Percentiles rank a stretch among this genome's conserved stretches.
Conservation (phyloP, 2,113 vertebrate genomes). For the Xenotilapia flavipinnis region DNA sequence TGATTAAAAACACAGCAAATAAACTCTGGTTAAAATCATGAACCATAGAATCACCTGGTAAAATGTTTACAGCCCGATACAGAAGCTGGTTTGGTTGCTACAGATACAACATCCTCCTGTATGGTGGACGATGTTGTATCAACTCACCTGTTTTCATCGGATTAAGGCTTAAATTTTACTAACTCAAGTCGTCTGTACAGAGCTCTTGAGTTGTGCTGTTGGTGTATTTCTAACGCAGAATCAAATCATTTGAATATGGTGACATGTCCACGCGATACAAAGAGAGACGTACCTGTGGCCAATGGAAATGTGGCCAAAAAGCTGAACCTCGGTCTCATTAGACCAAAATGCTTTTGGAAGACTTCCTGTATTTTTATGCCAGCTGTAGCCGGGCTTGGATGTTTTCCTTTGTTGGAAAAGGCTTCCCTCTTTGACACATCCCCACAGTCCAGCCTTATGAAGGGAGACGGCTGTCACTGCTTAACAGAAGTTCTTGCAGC, state of each 20-base stretch:
- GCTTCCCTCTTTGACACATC: neutral
- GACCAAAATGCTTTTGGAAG: neutral
- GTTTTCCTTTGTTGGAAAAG: neutral
- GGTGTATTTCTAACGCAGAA: neutral
- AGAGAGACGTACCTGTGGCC: neutral
- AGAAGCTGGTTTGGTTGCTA: neutral
- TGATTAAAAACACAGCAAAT: neutral
- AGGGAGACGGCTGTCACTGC: neutral
- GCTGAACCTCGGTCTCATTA: neutral
- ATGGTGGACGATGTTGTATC: neutral
- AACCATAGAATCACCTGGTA: neutral
- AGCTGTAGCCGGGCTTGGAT: neutral
- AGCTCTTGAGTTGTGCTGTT: neutral
- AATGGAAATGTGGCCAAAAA: neutral
- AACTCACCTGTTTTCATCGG: neutral
- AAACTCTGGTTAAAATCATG: neutral
- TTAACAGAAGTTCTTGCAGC: neutral
- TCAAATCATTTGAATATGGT: neutral
- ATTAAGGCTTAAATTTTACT: neutral
- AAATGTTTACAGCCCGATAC: neutral
- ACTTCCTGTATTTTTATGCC: neutral
- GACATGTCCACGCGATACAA: neutral
- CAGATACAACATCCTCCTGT: neutral
- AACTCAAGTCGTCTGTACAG: neutral
- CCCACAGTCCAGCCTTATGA: neutral